Percentiles rank a stretch among this genome's conserved stretches.
Conservation (phyloP, 1,140 invertebrate species). For the Achroia grisella region DNA sequence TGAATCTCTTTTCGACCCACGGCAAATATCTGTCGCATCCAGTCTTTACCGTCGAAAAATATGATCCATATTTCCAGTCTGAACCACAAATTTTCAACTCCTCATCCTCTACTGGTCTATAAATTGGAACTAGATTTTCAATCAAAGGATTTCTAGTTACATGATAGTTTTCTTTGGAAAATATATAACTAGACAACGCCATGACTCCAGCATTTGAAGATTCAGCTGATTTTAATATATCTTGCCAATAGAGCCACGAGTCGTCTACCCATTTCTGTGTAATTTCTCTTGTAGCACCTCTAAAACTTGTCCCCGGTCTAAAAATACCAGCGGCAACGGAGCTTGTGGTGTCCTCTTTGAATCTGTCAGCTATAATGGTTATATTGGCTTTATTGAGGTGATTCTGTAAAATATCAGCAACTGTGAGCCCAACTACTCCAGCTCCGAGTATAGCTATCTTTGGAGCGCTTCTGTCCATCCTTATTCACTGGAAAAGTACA, state of each 20-base stretch:
- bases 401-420: constrained; percentile 80
- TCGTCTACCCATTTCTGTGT: constrained; percentile 88
- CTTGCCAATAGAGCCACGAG: constrained; percentile 86
- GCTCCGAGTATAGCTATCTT: constrained; percentile 82
- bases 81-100: constrained; percentile 82
- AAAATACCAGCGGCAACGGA: constrained; percentile 92
- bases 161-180: constrained; percentile 79
- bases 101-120: constrained; percentile 79
- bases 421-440: constrained; percentile 85
- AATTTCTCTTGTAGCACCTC: constrained; percentile 78
- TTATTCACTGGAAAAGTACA: constrained; percentile 29
- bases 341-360: constrained; percentile 85
- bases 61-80: constrained; percentile 88
- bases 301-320: constrained; percentile 83
- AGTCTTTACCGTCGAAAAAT: constrained; percentile 84
- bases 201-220: constrained; percentile 80
- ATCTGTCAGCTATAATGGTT: constrained; percentile 87
- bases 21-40: constrained; percentile 83
- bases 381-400: constrained; percentile 79
- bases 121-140: constrained; percentile 83
- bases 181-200: constrained; percentile 84
- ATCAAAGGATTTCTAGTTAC: constrained; percentile 83
- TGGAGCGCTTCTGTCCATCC: constrained; percentile 31
- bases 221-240: constrained; percentile 77
- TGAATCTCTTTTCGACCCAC: constrained; percentile 81